Percentiles rank a stretch among this genome's conserved stretches.
Conservation (phyloP, 2,113 vertebrate species). For the Crotalus viridis region DNA sequence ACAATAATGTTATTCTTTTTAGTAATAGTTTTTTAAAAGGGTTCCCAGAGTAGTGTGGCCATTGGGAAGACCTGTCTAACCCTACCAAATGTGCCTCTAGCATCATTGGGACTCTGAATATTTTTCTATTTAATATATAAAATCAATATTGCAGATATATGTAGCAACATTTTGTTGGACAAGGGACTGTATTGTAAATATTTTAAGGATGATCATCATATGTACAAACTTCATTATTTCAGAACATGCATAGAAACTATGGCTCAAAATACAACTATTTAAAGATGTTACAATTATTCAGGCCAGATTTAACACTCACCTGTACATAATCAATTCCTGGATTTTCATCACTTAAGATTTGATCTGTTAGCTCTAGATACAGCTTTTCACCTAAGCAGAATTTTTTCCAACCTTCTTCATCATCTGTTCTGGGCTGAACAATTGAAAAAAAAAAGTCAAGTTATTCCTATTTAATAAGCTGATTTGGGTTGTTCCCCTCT, state of each 20-base stretch:
- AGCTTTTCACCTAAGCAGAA: slow-evolving; percentile 90
- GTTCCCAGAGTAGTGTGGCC: neutral
- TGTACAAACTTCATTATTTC: neutral
- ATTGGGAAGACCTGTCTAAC: neutral
- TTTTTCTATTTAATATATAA: neutral
- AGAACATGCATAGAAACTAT: neutral
- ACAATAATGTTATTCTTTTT: neutral
- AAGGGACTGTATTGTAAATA: neutral
- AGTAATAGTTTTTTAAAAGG: neutral
- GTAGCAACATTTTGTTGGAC: neutral
- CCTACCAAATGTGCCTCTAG: neutral
- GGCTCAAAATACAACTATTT: neutral
- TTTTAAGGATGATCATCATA: neutral
- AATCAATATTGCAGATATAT: neutral
- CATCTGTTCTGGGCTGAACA: slow-evolving; percentile 81
- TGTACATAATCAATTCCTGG: slow-evolving; percentile 87
- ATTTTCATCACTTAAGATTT: slow-evolving; percentile 60
- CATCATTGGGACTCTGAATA: neutral
- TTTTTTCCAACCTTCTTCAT: slow-evolving; percentile 94
- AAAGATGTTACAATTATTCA: neutral
- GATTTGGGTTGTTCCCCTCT: neutral
- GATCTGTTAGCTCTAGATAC: slow-evolving; percentile 66
- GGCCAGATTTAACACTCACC: slow-evolving; percentile 64
- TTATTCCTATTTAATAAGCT: neutral
- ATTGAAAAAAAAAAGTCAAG: slow-evolving; percentile 35